A percentile compares a stretch with the other conserved stretches of the same genome.
These are phyloP conservation scores for Pantherophis vulpinus DNA, from an alignment of 2,797 vertebrate genomes.

Conservation along the genomic window DNA sequence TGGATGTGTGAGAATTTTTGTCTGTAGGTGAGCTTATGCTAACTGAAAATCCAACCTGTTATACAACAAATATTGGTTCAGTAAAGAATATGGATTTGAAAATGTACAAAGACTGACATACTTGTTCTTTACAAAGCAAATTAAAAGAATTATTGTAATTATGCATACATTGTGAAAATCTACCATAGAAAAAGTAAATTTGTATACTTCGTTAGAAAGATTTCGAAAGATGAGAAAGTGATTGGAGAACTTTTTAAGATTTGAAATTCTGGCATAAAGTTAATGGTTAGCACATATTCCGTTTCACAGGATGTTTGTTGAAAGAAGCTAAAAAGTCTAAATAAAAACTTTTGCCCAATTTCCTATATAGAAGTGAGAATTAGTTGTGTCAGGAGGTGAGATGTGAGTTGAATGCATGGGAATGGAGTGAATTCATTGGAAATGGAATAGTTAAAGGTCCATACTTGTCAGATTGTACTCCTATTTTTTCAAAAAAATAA, in stretches of 20 bases:
- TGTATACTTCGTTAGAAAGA: not conserved
- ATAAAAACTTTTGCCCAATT: not conserved
- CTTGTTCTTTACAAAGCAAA: not conserved
- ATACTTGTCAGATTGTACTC: not conserved
- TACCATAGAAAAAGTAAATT: not conserved
- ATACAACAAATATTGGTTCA: not conserved
- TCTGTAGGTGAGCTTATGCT: not conserved
- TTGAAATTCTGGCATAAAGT: not conserved
- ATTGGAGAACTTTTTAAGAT: not conserved
- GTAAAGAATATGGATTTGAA: not conserved
- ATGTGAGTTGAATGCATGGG: not conserved
- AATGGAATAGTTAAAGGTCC: not conserved
- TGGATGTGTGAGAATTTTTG: not conserved
- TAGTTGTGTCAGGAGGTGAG: not conserved
- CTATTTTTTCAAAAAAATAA: not conserved
- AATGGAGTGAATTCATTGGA: not conserved
- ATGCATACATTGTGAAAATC: not conserved
- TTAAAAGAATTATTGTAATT: not conserved
- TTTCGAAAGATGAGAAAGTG: not conserved
- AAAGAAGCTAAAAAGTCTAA: not conserved
- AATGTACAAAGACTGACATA: not conserved
- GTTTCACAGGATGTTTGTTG: not conserved
- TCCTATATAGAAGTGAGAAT: not conserved
- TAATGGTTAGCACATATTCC: not conserved
- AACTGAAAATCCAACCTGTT: not conserved